A percentile compares a stretch with the other conserved stretches of the same genome.
phyloP scores from a whole-genome alignment of 2,888 invertebrate species.

The Acleris literana region DNA sequence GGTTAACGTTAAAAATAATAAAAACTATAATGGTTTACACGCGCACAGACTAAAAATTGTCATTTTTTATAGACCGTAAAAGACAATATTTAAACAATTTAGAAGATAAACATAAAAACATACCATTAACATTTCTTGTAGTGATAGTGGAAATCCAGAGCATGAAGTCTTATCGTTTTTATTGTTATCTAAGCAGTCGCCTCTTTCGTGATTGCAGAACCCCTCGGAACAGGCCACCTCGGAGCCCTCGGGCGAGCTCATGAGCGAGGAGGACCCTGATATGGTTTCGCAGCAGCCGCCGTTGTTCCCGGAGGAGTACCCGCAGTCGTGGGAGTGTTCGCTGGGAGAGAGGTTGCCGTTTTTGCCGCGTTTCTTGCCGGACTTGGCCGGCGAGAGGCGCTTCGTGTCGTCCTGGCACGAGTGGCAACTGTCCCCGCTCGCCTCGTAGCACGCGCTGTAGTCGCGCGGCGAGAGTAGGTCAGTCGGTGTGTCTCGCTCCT shows the following conservation, averaged over 20 bases:
- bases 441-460: slow-evolving; percentile 64
- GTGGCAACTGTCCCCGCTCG: slow-evolving; percentile 64
- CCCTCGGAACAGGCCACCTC: slow-evolving; percentile 95
- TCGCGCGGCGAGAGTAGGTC: slow-evolving; percentile 68
- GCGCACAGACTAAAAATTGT: too few species aligned
- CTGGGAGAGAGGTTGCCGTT: slow-evolving; percentile 85
- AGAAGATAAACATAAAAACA: slow-evolving; percentile 47
- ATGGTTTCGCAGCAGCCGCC: slow-evolving; percentile 87
- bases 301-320: slow-evolving; percentile 94
- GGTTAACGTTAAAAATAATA: not conserved
- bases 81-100: too few species aligned
- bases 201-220: slow-evolving; percentile 90
- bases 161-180: slow-evolving; percentile 72
- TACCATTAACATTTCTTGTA: slow-evolving; percentile 92
- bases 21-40: not conserved
- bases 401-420: slow-evolving; percentile 81
- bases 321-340: slow-evolving; percentile 92
- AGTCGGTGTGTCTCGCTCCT: slow-evolving; percentile 74
- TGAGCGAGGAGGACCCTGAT: slow-evolving; percentile 89
- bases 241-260: slow-evolving; percentile 94
- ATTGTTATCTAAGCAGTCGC: slow-evolving; percentile 71
- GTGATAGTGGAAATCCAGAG: slow-evolving; percentile 84
- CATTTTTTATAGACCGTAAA: too few species aligned
- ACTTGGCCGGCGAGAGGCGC: slow-evolving; percentile 69
- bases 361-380: slow-evolving; percentile 67